Evolutionary conservation across 2,797 vertebrate species (phyloP), one percentile per base, ranked within the genome.

Genomic region (Mormyrops attenuatus): DNA sequence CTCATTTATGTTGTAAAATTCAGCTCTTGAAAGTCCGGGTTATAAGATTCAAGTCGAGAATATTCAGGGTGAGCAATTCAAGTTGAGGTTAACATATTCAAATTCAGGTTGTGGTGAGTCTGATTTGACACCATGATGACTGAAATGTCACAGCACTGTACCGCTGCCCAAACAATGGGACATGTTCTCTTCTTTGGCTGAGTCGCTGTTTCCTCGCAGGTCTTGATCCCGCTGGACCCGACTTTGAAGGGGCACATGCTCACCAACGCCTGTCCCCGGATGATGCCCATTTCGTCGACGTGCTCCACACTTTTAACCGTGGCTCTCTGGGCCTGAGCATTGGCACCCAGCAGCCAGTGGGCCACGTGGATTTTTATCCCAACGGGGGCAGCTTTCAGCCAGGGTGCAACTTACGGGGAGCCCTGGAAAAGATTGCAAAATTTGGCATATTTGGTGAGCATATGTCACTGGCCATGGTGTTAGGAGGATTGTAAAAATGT

Each of bases 341-440:
- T 0, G 96, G 96, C 34, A 96, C 96, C 88, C 92, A 96, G 93
- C 96, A 96, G 91, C 96, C 96, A 0, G 93, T 97, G 1, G 96
- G 96, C 7, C 96, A 97, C 0, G 94, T 96, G 2, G 96, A 96
- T 92, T 96, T 96, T 85, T 96, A 96, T 85, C 96, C 96, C 80
- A 96, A 97, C 0, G 96, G 96, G 80, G 96, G 96, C 80, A 93
- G 90, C 93, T 96, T 94, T 91, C 96, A 97, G 92, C 96, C 96
- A 0, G 96, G 96, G 85, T 97, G 96, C 90, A 95, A 96, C 92
- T 92, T 96, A 88, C 93, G 95, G 13, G 94, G 94, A 1, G 94
- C 95, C 3, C 90, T 96, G 89, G 94, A 96, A 91, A 96, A 95
- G 89, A 96, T 96, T 0, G 94, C 95, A 2, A 94, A 93, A 63